These are phyloP conservation scores for Lordiphosa andalusiaca DNA, from an alignment of 2,888 invertebrate species.

Conservation along the genomic window DNA sequence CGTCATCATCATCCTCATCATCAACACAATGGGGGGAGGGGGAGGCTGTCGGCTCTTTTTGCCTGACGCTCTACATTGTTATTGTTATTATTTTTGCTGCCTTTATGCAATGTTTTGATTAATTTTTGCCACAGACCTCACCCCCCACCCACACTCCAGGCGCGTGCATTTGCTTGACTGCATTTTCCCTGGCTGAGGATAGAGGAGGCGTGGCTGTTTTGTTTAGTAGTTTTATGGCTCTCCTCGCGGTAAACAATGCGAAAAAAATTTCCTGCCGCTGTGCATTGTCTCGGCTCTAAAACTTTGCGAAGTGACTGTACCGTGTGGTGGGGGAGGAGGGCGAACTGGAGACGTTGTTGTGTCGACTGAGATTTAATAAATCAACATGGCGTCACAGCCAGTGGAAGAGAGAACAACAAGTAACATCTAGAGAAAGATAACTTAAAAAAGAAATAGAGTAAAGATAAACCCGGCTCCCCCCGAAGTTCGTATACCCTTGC, in stretches of 20 bases:
- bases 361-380: slow-evolving; percentile 51
- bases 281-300: slow-evolving; percentile 61
- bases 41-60: slow-evolving; percentile 53
- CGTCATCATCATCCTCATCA: slow-evolving; percentile 52
- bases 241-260: slow-evolving; percentile 70
- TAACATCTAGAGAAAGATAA: too few species aligned
- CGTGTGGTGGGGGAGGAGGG: background rate
- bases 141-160: slow-evolving; percentile 10
- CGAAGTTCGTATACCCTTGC: too few species aligned
- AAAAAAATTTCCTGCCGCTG: slow-evolving; percentile 49
- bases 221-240: slow-evolving; percentile 75
- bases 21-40: slow-evolving; percentile 27
- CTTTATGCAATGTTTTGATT: slow-evolving; percentile 81
- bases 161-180: slow-evolving; percentile 66
- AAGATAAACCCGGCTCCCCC: too few species aligned
- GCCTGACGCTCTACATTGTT: slow-evolving; percentile 78
- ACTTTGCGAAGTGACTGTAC: slow-evolving; percentile 16
- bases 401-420: background rate
- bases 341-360: slow-evolving; percentile 22
- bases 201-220: slow-evolving; percentile 54
- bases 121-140: slow-evolving; percentile 75
- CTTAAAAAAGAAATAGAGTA: too few species aligned
- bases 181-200: slow-evolving; percentile 46
- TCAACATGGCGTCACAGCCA: slow-evolving; percentile 11
- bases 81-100: slow-evolving; percentile 80